Conservation (phyloP, 2,888 invertebrate genomes). For the Sphecodes monilicornis region DNA sequence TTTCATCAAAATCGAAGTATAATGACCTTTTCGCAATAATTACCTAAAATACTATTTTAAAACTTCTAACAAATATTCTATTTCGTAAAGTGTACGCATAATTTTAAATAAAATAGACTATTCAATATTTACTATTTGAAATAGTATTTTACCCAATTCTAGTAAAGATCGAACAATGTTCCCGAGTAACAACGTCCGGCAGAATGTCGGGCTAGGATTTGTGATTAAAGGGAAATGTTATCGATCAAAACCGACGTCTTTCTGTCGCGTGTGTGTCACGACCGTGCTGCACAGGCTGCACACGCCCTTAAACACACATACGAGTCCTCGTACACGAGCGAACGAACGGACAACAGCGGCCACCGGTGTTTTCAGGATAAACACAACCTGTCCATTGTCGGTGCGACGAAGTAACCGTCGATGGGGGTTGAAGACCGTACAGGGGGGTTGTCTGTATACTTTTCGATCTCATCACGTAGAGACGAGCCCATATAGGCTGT, state of each 20-base stretch:
- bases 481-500: slow-evolving; percentile 35
- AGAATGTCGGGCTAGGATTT: background rate
- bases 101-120: too few relatives aligned
- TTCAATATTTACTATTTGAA: too few relatives aligned
- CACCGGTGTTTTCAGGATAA: slow-evolving; percentile 80
- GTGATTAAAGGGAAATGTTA: slow-evolving; percentile 64
- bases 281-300: slow-evolving; percentile 59
- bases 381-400: slow-evolving; percentile 80
- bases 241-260: slow-evolving; percentile 66
- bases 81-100: too few relatives aligned
- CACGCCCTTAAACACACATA: slow-evolving; percentile 65
- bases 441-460: slow-evolving; percentile 50
- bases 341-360: slow-evolving; percentile 64
- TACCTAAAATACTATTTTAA: too few relatives aligned
- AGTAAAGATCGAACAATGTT: background rate
- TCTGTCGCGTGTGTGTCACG: slow-evolving; percentile 50
- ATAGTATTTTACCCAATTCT: too few relatives aligned
- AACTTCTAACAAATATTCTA: too few relatives aligned
- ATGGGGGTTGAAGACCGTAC: slow-evolving; percentile 41
- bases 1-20: too few relatives aligned
- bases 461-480: slow-evolving; percentile 54
- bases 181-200: background rate
- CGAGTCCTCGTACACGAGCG: slow-evolving; percentile 44
- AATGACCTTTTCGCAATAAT: too few relatives aligned
- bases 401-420: slow-evolving; percentile 73